Conservation (phyloP, 2,113 vertebrate species). For the Gorsachius goisagi region DNA sequence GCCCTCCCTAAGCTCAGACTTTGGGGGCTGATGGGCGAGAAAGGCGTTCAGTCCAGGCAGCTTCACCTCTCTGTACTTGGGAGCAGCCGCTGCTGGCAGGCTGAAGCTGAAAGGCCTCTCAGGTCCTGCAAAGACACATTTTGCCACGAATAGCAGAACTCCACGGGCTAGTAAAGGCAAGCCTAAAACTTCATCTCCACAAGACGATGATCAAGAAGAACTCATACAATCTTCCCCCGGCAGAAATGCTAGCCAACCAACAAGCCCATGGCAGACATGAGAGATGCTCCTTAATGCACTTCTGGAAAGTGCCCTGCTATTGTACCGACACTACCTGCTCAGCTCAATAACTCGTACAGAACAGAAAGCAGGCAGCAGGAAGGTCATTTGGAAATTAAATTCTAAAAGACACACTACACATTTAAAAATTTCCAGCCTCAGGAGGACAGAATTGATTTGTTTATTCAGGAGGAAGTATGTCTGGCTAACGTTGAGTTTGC, state of each 20-base stretch:
- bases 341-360: neutral
- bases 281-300: neutral
- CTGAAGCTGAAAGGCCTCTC: neutral
- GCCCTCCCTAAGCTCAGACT: neutral
- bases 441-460: constrained; percentile 21
- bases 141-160: neutral
- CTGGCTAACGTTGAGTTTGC: constrained; percentile 23
- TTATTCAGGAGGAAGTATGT: constrained; percentile 34
- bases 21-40: neutral
- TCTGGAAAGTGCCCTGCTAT: neutral
- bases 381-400: constrained; percentile 44
- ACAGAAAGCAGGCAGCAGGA: neutral
- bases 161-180: neutral
- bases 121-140: neutral
- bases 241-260: neutral
- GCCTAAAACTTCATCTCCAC: neutral
- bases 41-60: neutral
- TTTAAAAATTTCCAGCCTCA: neutral
- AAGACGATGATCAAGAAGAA: neutral
- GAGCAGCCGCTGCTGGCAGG: neutral
- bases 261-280: neutral
- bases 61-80: neutral
- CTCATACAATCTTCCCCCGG: neutral
- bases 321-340: neutral
- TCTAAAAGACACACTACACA: neutral